Evolutionary conservation across 2,888 invertebrate species (phyloP), one percentile per base, ranked within the genome.

Genomic region (Drosophila putrida): DNA sequence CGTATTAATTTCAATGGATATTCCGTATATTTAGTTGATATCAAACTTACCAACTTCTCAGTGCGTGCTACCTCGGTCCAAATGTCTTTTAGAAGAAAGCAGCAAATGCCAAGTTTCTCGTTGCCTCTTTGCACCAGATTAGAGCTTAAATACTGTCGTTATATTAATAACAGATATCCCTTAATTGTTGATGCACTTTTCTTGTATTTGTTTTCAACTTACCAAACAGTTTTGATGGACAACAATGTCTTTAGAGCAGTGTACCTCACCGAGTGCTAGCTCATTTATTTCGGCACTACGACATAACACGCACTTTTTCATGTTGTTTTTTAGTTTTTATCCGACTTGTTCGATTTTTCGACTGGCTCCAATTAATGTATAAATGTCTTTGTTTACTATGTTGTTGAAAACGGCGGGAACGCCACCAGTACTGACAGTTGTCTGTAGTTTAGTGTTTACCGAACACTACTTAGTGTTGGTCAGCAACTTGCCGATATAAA

Each of bases 191-290:
- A 2, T 38, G 13, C 20, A 8, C 0, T 15, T 20, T n/a, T n/a
- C n/a, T n/a, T n/a, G n/a, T n/a, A n/a, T n/a, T n/a, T n/a, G 10
- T 15, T 43, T 6, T 11, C 5, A 5, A 69, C 94, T 93, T 93
- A 96, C 96, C 93, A 96, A 93, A 90, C 96, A 97, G 91, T 95
- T 96, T 83, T 96, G 95, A 90, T 97, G 96, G 2, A 95, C 95
- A 38, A 94, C 92, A 28, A 96, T 92, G 10, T 94, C 93, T 10
- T 93, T 6, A 0, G 2, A 20, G 9, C 1, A 5, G 31, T 62
- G 35, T 0, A 61, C 0, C 28, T 44, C 28, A 6, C 77, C 77
- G 0, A 71, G 15, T 3, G 15, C 41, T 11, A 77, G n/a, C 5
- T 59, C 78, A 20, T 75, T 9, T 3, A 20, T 6, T 0, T 6